Conservation (phyloP, 2,113 vertebrate genomes). For the Grammomys surdaster region DNA sequence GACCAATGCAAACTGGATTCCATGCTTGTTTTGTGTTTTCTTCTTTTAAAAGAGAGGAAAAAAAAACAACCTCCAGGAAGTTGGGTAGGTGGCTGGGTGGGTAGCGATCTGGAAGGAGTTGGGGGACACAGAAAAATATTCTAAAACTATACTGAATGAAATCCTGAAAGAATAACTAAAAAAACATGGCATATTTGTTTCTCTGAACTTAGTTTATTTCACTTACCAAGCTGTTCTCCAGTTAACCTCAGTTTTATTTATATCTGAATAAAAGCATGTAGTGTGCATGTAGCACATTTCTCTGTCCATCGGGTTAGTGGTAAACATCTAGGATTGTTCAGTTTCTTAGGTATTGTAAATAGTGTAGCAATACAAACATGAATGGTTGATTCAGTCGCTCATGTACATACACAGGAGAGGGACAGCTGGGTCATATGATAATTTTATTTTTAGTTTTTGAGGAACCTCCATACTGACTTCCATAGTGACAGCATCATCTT, state of each 20-base stretch:
- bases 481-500: neutral
- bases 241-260: neutral
- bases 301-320: too few relatives aligned
- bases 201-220: neutral
- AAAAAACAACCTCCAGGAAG: neutral
- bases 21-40: neutral
- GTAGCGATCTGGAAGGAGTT: neutral
- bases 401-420: neutral
- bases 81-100: neutral
- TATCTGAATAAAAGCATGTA: neutral
- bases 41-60: neutral
- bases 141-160: neutral
- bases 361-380: neutral
- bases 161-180: neutral
- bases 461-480: neutral
- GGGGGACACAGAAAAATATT: neutral
- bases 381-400: neutral
- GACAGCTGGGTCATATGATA: neutral
- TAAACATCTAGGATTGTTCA: neutral
- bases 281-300: neutral
- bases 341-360: neutral
- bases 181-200: neutral
- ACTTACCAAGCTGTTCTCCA: neutral
- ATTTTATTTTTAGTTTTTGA: neutral
- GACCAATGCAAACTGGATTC: neutral